Percentiles rank a stretch among this genome's conserved stretches.
Conservation (phyloP, 2,113 vertebrate genomes). For the Amblyornis subalaris region DNA sequence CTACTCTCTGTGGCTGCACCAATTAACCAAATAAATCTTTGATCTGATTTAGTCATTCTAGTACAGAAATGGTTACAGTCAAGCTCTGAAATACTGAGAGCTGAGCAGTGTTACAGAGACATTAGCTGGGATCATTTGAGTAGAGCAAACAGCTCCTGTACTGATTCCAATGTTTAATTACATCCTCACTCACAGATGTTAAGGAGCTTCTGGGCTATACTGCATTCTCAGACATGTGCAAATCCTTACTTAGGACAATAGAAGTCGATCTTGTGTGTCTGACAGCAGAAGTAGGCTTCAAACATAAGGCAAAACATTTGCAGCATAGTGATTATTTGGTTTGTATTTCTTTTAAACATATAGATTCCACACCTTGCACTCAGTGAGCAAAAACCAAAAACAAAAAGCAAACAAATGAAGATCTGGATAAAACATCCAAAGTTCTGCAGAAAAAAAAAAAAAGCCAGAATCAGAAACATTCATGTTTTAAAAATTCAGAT, state of each 20-base stretch:
- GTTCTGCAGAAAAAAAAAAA: background rate
- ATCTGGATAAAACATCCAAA: background rate
- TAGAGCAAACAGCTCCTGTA: constrained; percentile 16
- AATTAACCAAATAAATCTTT: background rate
- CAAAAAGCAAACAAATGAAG: background rate
- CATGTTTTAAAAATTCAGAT: background rate
- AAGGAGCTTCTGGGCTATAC: background rate
- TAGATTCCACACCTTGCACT: background rate
- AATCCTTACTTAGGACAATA: background rate
- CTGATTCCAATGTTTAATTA: constrained; percentile 24
- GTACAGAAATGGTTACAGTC: background rate
- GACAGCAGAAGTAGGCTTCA: background rate
- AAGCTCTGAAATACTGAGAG: background rate
- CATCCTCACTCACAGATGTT: constrained; percentile 1
- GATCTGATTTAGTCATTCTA: background rate
- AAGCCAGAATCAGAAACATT: background rate
- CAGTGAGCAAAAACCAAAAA: background rate
- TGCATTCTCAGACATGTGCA: constrained; percentile 16
- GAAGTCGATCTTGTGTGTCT: background rate
- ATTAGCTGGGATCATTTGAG: background rate
- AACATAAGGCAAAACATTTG: background rate
- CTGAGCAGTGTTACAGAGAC: background rate
- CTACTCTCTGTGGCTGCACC: background rate
- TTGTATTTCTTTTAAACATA: background rate
- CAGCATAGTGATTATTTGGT: background rate